phyloP scores from a whole-genome alignment of 2,888 invertebrate species.

The Eustalomyia histrio region DNA sequence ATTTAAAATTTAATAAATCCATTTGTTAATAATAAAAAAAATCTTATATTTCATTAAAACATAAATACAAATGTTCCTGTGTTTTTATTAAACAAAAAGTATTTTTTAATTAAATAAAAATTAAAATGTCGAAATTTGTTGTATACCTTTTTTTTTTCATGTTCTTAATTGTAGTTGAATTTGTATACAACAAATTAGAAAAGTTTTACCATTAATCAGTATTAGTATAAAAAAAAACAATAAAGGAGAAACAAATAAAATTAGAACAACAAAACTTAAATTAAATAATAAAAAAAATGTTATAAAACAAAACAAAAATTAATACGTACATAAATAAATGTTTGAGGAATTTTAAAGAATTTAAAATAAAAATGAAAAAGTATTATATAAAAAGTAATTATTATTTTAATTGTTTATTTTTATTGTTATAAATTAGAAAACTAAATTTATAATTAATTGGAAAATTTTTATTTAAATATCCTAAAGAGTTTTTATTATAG shows the following conservation, averaged over 20 bases:
- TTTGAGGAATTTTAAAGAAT: not conserved
- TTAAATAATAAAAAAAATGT: constrained; percentile 17
- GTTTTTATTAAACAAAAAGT: not conserved
- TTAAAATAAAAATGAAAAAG: not conserved
- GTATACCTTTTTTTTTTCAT: constrained; percentile 27
- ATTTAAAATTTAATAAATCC: not conserved
- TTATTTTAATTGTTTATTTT: not conserved
- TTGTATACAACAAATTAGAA: constrained; percentile 60
- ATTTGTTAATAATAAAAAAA: too few relatives aligned
- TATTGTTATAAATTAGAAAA: not conserved
- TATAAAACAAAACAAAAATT: not conserved
- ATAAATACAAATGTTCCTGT: not conserved
- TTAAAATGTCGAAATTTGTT: constrained; percentile 31
- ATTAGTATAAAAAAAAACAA: constrained; percentile 37
- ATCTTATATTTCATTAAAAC: not conserved
- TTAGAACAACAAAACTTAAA: not conserved
- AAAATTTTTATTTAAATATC: not conserved
- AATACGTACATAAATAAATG: not conserved
- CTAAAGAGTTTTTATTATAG: not conserved
- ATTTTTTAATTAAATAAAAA: constrained; percentile 31
- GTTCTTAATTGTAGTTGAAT: constrained; percentile 53
- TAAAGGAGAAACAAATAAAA: not conserved
- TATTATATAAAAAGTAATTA: too few relatives aligned
- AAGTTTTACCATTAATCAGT: constrained; percentile 64
- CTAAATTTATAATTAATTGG: not conserved